Evolutionary conservation across 2,888 invertebrate genomes (phyloP), one percentile per base, ranked within the genome.

Genomic region (Hirtodrosophila histrioides): DNA sequence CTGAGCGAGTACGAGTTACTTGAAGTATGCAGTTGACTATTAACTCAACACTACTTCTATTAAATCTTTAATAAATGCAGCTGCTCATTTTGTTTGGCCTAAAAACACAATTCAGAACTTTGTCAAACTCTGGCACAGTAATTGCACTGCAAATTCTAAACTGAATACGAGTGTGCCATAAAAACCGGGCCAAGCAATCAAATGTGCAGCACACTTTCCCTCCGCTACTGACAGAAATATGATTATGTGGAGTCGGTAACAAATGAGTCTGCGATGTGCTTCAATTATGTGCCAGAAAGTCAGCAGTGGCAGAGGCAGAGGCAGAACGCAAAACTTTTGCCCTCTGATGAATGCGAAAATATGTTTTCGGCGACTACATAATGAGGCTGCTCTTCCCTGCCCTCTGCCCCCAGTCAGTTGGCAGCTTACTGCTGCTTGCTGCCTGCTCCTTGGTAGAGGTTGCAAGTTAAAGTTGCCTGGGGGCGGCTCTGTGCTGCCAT

Each of bases 191-290:
- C 71, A 75, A 74, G 74, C 76, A 64, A 83, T 83, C 77, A 81
- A 79, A 68, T 75, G 63, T 64, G 80, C 68, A 60, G 39, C 39
- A 41, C 37, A 61, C 49, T 44, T 24, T 12, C n/a, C 45, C 27
- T 11, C 27, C 10, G 31, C 45, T 5, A 7, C 63, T 43, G 63
- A 56, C 65, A 64, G 71, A 35, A 71, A 77, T 76, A 71, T 80
- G 78, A 73, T 75, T 78, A 61, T 58, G 66, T 58, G 60, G 41
- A 36, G 61, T 51, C 57, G 65, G 62, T 82, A 84, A 86, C 84
- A 86, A 84, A 86, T 81, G 83, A 81, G 84, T 81, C 84, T 86
- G 83, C 78, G 75, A 79, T 83, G 82, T 86, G 82, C 82, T 67
- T 86, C 86, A 82, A 82, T 82, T 82, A 82, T 78, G 60, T 60